A percentile compares a stretch with the other conserved stretches of the same genome.
These are phyloP conservation scores for Tethea ocularis DNA, from an alignment of 2,888 invertebrate genomes.

Conservation along the genomic window DNA sequence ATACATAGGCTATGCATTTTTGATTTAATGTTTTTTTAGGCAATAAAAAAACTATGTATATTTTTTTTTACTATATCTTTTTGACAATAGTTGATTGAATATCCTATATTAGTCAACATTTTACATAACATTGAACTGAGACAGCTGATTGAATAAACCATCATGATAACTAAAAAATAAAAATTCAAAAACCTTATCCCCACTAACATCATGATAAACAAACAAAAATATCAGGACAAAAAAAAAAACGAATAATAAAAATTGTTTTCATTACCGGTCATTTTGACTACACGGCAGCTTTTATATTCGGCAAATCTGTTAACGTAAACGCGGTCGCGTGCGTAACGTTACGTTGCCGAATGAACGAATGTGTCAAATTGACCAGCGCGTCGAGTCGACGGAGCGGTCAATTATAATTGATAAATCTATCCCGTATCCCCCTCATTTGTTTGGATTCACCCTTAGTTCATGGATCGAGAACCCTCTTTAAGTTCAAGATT, in stretches of 20 bases:
- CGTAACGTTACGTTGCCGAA: conserved; percentile 20
- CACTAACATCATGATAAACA: conserved; percentile 19
- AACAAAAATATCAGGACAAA: conserved; percentile 29
- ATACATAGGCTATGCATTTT: no score
- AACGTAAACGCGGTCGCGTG: conserved; percentile 47
- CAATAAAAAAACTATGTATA: no score
- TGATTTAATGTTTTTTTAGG: no score
- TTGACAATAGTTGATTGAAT: no score
- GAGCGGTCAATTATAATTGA: conserved; percentile 43
- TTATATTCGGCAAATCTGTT: conserved; percentile 40
- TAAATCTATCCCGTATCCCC: conserved; percentile 29
- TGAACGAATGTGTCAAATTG: conserved; percentile 20
- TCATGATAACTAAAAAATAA: no score
- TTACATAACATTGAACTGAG: no score
- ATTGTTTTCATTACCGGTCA: conserved; percentile 64
- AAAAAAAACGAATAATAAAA: conserved; percentile 39
- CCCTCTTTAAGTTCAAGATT: not conserved
- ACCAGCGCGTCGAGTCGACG: conserved; percentile 11
- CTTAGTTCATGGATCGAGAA: not conserved
- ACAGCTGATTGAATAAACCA: no score
- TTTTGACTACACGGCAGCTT: conserved; percentile 58
- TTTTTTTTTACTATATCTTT: no score
- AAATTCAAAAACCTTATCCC: conserved; percentile 32
- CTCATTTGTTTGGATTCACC: conserved; percentile 1
- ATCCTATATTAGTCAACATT: no score